Evolutionary conservation across 2,113 vertebrate species (phyloP).

Genomic region (Brachionichthys hirsutus): DNA sequence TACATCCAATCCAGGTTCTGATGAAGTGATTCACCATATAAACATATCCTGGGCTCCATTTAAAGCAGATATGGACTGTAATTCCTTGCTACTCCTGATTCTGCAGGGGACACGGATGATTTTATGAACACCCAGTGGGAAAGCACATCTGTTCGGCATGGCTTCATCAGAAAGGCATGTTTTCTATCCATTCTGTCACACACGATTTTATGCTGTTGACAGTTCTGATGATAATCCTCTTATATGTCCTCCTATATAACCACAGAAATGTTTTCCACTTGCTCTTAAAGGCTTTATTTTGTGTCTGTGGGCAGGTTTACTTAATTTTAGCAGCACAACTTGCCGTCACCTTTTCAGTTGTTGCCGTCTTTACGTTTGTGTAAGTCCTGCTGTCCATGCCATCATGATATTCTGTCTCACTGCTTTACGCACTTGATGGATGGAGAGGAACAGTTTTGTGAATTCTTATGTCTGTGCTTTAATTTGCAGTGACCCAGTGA

Average conservation of each 20-base stretch:
- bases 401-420: neutral
- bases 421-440: neutral
- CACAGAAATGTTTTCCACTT: constrained; percentile 1
- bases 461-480: constrained; percentile 31
- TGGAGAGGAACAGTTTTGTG: neutral
- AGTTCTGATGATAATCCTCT: neutral
- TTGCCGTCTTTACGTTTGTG: constrained; percentile 85
- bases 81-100: constrained; percentile 13
- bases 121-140: constrained; percentile 78
- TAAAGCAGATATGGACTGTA: no score
- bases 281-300: constrained; percentile 14
- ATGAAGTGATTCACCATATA: constrained; percentile 3
- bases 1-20: constrained; percentile 55
- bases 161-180: constrained; percentile 87
- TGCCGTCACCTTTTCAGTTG: constrained; percentile 83
- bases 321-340: constrained; percentile 88
- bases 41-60: no score
- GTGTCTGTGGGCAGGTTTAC: constrained; percentile 83
- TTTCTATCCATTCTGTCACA: neutral
- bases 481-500: constrained; percentile 78
- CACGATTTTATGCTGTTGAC: neutral
- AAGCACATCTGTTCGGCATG: constrained; percentile 82
- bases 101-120: constrained; percentile 67
- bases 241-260: neutral
- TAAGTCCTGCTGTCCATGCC: constrained; percentile 57